Conservation (phyloP, 2,113 vertebrate genomes). For the Corythornis vintsioides region DNA sequence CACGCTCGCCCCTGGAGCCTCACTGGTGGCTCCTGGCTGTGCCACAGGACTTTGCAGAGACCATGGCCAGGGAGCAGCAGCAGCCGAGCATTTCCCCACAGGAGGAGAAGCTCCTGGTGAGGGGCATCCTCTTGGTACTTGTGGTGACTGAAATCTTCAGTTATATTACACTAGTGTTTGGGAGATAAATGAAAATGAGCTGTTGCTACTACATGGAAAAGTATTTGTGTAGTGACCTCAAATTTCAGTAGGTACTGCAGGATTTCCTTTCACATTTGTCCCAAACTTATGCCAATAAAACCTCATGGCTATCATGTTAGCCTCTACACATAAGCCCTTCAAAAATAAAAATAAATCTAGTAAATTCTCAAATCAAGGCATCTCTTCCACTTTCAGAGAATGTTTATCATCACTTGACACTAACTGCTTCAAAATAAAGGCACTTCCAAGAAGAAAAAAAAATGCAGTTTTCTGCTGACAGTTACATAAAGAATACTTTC, state of each 20-base stretch:
- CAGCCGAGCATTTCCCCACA: too few relatives aligned
- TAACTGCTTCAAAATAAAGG: slow-evolving; percentile 39
- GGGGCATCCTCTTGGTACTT: background rate
- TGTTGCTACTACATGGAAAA: background rate
- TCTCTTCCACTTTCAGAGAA: slow-evolving; percentile 29
- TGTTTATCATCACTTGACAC: slow-evolving; percentile 46
- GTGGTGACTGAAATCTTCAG: background rate
- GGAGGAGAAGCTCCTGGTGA: background rate
- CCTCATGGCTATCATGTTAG: background rate
- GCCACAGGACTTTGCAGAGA: fast-evolving
- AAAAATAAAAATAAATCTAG: background rate
- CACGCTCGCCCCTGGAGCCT: too few relatives aligned
- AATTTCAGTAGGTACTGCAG: background rate
- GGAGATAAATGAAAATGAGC: background rate
- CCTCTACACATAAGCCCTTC: background rate
- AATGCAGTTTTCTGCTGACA: slow-evolving; percentile 38
- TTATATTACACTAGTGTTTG: background rate
- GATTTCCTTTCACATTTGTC: background rate
- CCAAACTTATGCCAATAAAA: background rate
- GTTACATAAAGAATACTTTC: background rate
- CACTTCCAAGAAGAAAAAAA: slow-evolving; percentile 13
- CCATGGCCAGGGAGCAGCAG: background rate
- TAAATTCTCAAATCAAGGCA: slow-evolving; percentile 2
- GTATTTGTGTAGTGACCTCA: background rate
- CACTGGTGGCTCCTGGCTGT: background rate